phyloP scores from a whole-genome alignment of 2,797 vertebrate species.

The Phalanger gymnotis region DNA sequence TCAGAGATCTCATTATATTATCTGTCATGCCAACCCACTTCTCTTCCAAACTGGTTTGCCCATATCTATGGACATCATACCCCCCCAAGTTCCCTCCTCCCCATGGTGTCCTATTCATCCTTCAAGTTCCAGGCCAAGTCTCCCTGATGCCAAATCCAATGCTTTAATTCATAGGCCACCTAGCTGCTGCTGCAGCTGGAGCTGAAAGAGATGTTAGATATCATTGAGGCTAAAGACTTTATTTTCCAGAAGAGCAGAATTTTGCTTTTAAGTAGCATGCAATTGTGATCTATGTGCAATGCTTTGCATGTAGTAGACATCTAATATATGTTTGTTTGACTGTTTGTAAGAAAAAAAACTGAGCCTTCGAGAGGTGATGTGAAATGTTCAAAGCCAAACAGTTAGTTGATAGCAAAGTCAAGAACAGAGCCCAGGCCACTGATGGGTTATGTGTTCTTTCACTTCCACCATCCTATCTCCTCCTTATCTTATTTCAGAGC shows the following conservation, averaged over 20 bases:
- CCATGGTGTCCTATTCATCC: neutral
- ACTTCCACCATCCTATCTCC: neutral
- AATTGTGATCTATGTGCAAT: neutral
- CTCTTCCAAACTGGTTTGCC: neutral
- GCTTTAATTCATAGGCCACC: neutral
- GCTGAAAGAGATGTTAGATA: neutral
- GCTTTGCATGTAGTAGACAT: neutral
- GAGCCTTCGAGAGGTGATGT: neutral
- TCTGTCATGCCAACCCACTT: neutral
- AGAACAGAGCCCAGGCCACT: neutral
- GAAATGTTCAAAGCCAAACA: neutral
- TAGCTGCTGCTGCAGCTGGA: neutral
- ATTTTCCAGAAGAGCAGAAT: neutral
- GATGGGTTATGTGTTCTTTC: neutral
- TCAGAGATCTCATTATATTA: neutral
- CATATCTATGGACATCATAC: neutral
- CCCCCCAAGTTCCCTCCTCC: neutral
- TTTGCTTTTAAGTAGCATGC: neutral
- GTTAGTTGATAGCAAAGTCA: neutral
- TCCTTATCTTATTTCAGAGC: neutral
- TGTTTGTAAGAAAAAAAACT: neutral
- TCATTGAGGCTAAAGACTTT: neutral
- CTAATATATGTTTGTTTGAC: neutral
- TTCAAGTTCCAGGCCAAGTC: neutral
- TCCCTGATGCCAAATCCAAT: neutral